phyloP scores from a whole-genome alignment of 35 echinoderm and acorn worm species.

The Lytechinus pictus region DNA sequence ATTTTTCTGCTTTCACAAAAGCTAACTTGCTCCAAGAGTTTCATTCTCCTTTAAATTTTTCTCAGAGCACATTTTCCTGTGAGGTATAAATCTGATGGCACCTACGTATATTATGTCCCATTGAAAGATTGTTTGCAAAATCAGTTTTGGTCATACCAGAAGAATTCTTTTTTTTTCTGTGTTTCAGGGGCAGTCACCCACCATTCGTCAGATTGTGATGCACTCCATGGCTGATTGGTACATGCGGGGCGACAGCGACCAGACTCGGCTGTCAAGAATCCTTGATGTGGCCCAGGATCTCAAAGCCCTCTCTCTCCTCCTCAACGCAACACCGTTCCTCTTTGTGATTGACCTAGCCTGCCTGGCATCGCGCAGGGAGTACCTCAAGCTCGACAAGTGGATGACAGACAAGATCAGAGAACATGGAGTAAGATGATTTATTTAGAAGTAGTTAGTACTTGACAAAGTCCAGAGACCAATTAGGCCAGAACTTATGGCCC shows the following conservation, averaged over 20 bases:
- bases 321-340: conserved; percentile 88
- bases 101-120: no score
- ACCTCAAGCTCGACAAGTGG: conserved; percentile 98
- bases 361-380: conserved; percentile 92
- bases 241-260: conserved; percentile 89
- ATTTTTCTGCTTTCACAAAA: no score
- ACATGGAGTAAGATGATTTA: conserved; percentile 86
- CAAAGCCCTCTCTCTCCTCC: conserved; percentile 90
- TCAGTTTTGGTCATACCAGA: no score
- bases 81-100: no score
- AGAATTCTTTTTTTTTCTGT: not conserved
- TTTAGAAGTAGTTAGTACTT: not conserved
- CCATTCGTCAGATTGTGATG: conserved; percentile 92
- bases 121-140: no score
- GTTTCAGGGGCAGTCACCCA: conserved; percentile 77
- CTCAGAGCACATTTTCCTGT: no score
- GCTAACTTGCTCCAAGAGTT: no score
- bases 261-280: conserved; percentile 91
- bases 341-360: conserved; percentile 98
- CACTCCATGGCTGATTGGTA: conserved; percentile 99
- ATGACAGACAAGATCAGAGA: conserved; percentile 98
- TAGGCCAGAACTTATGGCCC: no score
- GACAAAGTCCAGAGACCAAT: no score
- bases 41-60: no score
- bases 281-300: conserved; percentile 98